Evolutionary conservation across 2,888 invertebrate species (phyloP).

Genomic region (Ectemnius continuus): DNA sequence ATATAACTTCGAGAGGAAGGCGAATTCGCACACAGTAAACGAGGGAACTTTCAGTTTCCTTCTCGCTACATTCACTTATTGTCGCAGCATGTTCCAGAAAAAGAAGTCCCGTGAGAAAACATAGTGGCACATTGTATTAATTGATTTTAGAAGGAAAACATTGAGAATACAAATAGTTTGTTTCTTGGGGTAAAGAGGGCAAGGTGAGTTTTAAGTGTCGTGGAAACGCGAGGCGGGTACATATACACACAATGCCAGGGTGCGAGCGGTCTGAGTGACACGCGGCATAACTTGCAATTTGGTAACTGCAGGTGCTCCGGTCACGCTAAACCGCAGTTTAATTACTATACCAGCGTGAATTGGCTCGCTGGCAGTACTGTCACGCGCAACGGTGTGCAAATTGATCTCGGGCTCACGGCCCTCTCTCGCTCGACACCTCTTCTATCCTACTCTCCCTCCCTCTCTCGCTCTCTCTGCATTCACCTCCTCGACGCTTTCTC

Average conservation of each 20-base stretch:
- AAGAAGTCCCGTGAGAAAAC: no score
- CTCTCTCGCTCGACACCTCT: constrained; percentile 32
- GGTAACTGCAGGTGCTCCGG: constrained; percentile 73
- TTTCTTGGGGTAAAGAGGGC: not conserved
- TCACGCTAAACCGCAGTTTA: constrained; percentile 75
- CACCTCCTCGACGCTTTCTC: constrained; percentile 45
- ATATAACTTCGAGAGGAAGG: no score
- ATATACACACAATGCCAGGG: constrained; percentile 26
- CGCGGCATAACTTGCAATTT: constrained; percentile 74
- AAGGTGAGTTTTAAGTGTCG: constrained; percentile 2
- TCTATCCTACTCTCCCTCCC: no score
- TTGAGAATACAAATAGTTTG: no score
- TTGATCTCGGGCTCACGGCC: constrained; percentile 66
- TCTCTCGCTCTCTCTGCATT: constrained; percentile 33
- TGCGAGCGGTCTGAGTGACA: constrained; percentile 63
- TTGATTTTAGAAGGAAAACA: no score
- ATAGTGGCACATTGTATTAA: no score
- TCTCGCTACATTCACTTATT: no score
- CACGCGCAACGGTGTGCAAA: constrained; percentile 72
- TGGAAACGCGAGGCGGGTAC: not conserved
- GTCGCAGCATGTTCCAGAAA: no score
- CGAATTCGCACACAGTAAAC: no score
- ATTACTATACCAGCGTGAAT: constrained; percentile 74
- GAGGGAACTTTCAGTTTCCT: no score
- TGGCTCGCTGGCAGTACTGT: constrained; percentile 72